Conservation (phyloP, 2,888 invertebrate species). For the Taenaris catops region DNA sequence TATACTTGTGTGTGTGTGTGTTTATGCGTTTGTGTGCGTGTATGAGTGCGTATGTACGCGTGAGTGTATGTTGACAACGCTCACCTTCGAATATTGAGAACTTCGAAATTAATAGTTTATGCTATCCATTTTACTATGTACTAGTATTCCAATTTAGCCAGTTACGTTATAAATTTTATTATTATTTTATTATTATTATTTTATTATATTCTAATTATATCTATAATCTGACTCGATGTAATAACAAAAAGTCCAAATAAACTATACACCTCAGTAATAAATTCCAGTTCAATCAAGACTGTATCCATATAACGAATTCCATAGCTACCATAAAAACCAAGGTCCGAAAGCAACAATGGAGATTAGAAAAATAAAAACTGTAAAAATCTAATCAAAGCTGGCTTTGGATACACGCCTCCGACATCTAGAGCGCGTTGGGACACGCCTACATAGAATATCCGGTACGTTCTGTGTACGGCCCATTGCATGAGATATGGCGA, state of each 20-base stretch:
- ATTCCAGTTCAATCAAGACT: conserved; percentile 30
- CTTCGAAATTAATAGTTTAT: too few relatives aligned
- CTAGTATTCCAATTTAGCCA: too few relatives aligned
- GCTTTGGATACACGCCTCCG: conserved; percentile 52
- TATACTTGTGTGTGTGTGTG: too few relatives aligned
- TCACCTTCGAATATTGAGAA: too few relatives aligned
- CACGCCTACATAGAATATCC: conserved; percentile 37
- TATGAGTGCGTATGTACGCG: too few relatives aligned
- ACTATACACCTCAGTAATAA: conserved; percentile 21
- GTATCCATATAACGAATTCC: conserved; percentile 29
- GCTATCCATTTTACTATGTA: too few relatives aligned
- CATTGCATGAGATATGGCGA: conserved; percentile 34
- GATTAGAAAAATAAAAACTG: conserved; percentile 58
- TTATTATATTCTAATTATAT: too few relatives aligned
- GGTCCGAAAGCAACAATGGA: conserved; percentile 38
- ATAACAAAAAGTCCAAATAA: conserved; percentile 1
- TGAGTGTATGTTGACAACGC: too few relatives aligned
- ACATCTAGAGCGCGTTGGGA: conserved; percentile 36
- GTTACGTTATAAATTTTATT: too few relatives aligned
- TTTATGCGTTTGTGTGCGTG: too few relatives aligned
- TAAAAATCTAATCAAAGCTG: conserved; percentile 66
- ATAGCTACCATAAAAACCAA: conserved; percentile 31
- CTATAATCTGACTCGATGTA: too few relatives aligned
- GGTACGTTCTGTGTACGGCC: conserved; percentile 12
- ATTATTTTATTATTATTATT: too few relatives aligned